These are phyloP conservation scores for Lordiphosa collinella DNA, from an alignment of 1,140 invertebrate genomes.

Conservation along the genomic window DNA sequence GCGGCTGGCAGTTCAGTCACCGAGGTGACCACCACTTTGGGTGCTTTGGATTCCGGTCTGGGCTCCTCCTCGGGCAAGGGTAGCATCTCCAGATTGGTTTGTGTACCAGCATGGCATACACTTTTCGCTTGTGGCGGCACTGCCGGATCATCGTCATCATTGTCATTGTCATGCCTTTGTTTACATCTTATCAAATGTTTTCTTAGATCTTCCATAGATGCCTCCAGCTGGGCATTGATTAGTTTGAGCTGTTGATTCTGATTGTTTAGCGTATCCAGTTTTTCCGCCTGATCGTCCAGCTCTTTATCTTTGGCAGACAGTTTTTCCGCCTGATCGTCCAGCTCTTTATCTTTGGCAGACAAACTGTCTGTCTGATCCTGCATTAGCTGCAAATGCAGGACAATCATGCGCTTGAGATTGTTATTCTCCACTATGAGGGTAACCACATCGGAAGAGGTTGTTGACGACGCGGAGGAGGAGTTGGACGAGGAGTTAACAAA, in stretches of 20 bases:
- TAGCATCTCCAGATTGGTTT: slow-evolving; percentile 31
- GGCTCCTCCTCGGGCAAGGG: not conserved
- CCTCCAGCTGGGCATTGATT: slow-evolving; percentile 33
- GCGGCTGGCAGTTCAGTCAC: slow-evolving; percentile 16
- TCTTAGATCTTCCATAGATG: slow-evolving; percentile 40
- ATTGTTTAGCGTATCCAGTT: slow-evolving; percentile 29
- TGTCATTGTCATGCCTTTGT: slow-evolving; percentile 25
- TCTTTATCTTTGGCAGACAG: slow-evolving; percentile 85
- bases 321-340: slow-evolving; percentile 76
- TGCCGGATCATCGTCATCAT: slow-evolving; percentile 39
- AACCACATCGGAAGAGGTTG: slow-evolving; percentile 43
- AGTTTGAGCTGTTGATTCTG: slow-evolving; percentile 48
- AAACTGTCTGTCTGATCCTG: slow-evolving; percentile 87
- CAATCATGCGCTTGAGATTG: slow-evolving; percentile 79
- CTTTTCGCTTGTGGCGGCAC: slow-evolving; percentile 37
- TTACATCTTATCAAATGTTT: slow-evolving; percentile 35
- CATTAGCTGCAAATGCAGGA: slow-evolving; percentile 87
- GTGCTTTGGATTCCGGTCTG: not conserved
- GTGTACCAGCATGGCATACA: slow-evolving; percentile 39
- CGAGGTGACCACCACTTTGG: slow-evolving; percentile 25
- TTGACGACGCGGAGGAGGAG: slow-evolving; percentile 7
- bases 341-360: slow-evolving; percentile 84
- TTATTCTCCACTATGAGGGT: slow-evolving; percentile 63
- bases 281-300: slow-evolving; percentile 67
- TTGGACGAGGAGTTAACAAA: not conserved